Evolutionary conservation across 2,113 vertebrate genomes (phyloP), one percentile per base, ranked within the genome.

Genomic region (Diglossa brunneiventris): DNA sequence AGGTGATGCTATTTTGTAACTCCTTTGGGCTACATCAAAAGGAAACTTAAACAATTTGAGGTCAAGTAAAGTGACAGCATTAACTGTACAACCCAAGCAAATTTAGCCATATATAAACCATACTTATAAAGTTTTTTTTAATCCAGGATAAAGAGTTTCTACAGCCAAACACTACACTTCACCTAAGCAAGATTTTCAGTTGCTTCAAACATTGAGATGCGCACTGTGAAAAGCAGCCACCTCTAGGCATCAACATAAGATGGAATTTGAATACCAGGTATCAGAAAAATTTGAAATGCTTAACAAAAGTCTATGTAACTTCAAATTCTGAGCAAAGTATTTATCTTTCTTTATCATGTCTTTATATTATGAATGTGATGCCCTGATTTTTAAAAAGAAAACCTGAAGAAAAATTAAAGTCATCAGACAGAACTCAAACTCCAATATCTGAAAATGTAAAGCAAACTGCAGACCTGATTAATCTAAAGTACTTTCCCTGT

Each of bases 331-430:
- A 87, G 28, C 30, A n/a, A 87, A 68, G 19, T n/a, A 68, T 58
- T 74, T 35, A 28, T 55, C 15, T 52, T 76, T 68, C 42, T 55
- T 86, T 52, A 46, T 44, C 3, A 1, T 21, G 37, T 55, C 30
- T 78, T 92, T 46, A n/a, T 11, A 58, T 41, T 58, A 74, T 0
- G 4, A 75, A 64, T 39, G 52, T 0, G 3, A 63, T 89, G 4
- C 22, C 16, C 23, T 53, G 31, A 62, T 84, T 89, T 89, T 91
- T 76, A 76, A 68, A n/a, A 79, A 69, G 55, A 94, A 81, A 83
- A 74, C 1, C 0, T 59, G 50, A 26, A 90, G 21, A 15, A 82
- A 88, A 87, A 79, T 22, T 33, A 3, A 83, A 74, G 35, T n/a
- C 7, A 44, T 41, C 15, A 61, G 52, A 49, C 4, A 37, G 69